A percentile compares a stretch with the other conserved stretches of the same genome.
phyloP scores from a whole-genome alignment of 2,797 vertebrate species.

The Tolypeutes matacus region DNA sequence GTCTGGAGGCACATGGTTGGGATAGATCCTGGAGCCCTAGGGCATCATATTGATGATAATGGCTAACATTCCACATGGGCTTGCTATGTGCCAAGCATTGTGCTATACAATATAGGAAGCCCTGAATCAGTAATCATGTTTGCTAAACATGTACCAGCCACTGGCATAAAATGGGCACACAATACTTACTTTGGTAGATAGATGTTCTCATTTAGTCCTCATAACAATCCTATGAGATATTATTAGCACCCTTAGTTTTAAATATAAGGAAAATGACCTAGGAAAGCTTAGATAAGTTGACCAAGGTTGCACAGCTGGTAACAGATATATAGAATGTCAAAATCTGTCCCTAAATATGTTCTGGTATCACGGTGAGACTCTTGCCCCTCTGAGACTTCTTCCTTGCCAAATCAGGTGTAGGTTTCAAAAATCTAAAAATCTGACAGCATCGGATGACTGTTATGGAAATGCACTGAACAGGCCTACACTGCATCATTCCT shows the following conservation, averaged over 20 bases:
- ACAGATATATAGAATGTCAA: conserved; percentile 40
- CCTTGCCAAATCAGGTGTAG: neutral
- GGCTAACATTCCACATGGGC: neutral
- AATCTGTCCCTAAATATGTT: neutral
- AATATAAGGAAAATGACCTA: neutral
- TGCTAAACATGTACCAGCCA: neutral
- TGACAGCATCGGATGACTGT: neutral
- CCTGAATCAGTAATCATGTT: neutral
- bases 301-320: neutral
- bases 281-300: neutral
- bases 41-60: neutral
- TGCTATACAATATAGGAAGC: neutral
- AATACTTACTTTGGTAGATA: neutral
- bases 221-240: neutral
- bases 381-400: neutral
- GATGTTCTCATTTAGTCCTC: neutral
- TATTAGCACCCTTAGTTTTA: neutral
- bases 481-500: neutral
- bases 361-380: neutral
- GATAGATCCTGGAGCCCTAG: neutral
- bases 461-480: neutral
- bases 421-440: neutral
- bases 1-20: neutral
- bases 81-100: neutral
- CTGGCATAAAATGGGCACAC: neutral